Evolutionary conservation across 64 coral and sea anemone species (phyloP).

Genomic region (Trachythela sp.): DNA sequence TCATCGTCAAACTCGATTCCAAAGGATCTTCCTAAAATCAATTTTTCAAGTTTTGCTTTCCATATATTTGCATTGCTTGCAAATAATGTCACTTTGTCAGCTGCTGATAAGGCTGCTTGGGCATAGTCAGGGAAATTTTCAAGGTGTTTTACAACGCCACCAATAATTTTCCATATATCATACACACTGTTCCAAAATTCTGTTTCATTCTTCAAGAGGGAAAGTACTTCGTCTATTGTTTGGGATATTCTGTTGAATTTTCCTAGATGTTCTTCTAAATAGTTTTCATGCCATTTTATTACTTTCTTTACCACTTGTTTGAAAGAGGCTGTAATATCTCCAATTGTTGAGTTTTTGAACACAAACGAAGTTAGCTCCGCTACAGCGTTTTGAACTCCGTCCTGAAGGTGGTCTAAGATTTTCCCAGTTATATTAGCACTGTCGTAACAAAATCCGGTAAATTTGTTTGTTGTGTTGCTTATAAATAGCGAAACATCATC

Average conservation of each 20-base stretch:
- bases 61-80: constrained; percentile 60
- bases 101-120: constrained; percentile 63
- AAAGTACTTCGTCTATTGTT: neutral
- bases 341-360: neutral
- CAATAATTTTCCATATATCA: constrained; percentile 12
- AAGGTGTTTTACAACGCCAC: constrained; percentile 51
- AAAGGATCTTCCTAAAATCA: constrained; percentile 61
- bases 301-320: neutral
- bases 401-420: neutral
- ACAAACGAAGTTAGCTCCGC: neutral
- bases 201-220: neutral
- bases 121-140: constrained; percentile 72
- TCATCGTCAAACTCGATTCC: constrained; percentile 62
- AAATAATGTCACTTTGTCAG: constrained; percentile 71
- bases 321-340: neutral
- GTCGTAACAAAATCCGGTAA: neutral
- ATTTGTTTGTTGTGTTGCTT: neutral
- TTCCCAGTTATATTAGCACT: neutral
- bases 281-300: neutral
- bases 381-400: neutral
- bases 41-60: constrained; percentile 54
- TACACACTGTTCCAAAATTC: neutral
- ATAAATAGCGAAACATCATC: neutral
- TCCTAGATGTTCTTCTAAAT: neutral
- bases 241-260: neutral